phyloP scores from a whole-genome alignment of 2,113 vertebrate species.

The Hippopotamus amphibius region DNA sequence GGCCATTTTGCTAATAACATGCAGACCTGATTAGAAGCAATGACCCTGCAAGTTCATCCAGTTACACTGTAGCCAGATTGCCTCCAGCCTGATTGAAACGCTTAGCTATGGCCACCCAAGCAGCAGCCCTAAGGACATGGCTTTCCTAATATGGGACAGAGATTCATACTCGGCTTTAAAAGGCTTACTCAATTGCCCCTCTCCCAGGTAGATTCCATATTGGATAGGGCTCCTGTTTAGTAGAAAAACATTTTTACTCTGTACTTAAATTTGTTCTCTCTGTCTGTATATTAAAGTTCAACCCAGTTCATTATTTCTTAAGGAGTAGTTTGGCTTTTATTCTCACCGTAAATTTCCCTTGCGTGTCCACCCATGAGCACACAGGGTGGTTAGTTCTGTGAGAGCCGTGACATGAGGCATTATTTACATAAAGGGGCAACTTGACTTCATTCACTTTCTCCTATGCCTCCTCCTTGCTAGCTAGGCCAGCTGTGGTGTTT shows the following conservation, averaged over 20 bases:
- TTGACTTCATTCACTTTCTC: neutral
- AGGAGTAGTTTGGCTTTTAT: neutral
- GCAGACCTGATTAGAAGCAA: neutral
- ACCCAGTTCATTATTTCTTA: neutral
- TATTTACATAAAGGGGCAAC: neutral
- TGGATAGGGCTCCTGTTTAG: neutral
- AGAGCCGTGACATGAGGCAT: neutral
- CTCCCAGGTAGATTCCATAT: neutral
- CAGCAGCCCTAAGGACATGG: neutral
- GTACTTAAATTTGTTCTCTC: neutral
- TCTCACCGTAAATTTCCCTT: neutral
- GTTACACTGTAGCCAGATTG: neutral
- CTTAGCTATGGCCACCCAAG: neutral
- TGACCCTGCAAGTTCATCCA: neutral
- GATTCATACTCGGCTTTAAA: neutral
- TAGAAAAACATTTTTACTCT: neutral
- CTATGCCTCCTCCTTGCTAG: neutral
- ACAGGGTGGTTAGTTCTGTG: neutral
- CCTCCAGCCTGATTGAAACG: neutral
- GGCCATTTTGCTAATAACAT: neutral
- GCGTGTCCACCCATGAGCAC: neutral
- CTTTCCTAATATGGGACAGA: neutral
- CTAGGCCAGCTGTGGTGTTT: neutral
- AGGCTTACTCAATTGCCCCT: neutral
- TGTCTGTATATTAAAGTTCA: neutral